A percentile compares a stretch with the other conserved stretches of the same genome.
phyloP scores from a whole-genome alignment of 2,888 invertebrate genomes.

The Cheiracanthium punctorium region DNA sequence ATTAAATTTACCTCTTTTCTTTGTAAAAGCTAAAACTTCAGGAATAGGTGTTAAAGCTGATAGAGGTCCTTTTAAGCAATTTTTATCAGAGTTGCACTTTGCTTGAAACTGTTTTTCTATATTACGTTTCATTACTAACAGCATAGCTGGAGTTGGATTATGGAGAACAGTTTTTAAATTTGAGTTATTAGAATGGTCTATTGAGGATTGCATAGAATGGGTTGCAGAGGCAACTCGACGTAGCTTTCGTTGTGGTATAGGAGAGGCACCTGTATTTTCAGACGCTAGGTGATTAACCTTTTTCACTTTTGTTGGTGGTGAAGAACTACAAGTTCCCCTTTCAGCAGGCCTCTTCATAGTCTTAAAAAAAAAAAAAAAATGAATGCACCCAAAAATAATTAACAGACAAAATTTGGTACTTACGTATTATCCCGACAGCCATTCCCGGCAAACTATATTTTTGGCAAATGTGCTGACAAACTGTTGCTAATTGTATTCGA shows the following conservation, averaged over 20 bases:
- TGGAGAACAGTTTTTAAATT: conserved; percentile 42
- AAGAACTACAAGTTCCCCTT: conserved; percentile 56
- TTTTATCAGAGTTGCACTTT: conserved; percentile 21
- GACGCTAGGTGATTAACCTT: conserved; percentile 23
- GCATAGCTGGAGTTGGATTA: conserved; percentile 68
- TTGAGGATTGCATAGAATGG: conserved; percentile 52
- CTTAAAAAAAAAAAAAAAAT: not conserved
- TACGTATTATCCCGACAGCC: too few relatives aligned
- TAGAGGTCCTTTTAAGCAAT: conserved; percentile 20
- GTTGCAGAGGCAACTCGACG: conserved; percentile 64
- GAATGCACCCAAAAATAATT: too few relatives aligned
- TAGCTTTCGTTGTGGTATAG: conserved; percentile 52
- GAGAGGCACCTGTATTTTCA: conserved; percentile 51
- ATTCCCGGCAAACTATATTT: too few relatives aligned
- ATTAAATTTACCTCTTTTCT: conserved; percentile 22
- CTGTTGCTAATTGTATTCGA: too few relatives aligned
- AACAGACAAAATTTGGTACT: too few relatives aligned
- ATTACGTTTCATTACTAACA: conserved; percentile 65
- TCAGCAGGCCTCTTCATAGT: conserved; percentile 44
- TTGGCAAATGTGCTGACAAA: too few relatives aligned
- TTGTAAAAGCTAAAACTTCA: conserved; percentile 19
- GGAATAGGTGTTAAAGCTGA: conserved; percentile 23
- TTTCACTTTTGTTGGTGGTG: conserved; percentile 53
- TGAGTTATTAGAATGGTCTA: conserved; percentile 41
- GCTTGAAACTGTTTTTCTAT: conserved; percentile 57